Base-by-base conservation (phyloP, 2,113 vertebrate genomes). In the Taxidea taxus region DNA sequence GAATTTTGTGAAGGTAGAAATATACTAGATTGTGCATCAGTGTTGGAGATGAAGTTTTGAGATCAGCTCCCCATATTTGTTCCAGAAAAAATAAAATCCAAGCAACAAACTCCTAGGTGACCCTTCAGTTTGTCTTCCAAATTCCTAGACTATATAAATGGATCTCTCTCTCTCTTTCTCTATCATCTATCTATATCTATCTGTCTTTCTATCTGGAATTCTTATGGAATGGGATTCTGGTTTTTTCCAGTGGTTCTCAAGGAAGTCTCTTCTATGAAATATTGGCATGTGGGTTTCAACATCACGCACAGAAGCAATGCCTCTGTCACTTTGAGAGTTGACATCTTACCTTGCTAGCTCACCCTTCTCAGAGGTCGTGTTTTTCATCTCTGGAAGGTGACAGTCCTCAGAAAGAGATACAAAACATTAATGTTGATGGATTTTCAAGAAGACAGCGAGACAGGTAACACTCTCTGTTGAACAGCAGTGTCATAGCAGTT, bases 301-400 rank as follows among this genome's bases (percentile, higher is more conserved):
- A 81, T 3, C n/a, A 31, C 18, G 70, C 49, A 60, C 37, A 93
- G 66, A 97, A 70, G 25, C 56, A 62, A 54, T 4, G 39, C 3
- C 68, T 10, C 42, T 95, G 89, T 96, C 93, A 97, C 68, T 91
- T 91, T 87, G 15, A 91, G 83, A 72, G 39, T 18, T 89, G 78
- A 80, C 29, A 27, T 87, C 29, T 92, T 49, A 93, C 91, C 78
- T 91, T 47, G 34, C 47, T 20, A 86, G 47, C 31, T 83, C 39
- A 74, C 27, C 66, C 75, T 96, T 82, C 58, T 87, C 44, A n/a
- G 29, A 16, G 75, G 6, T 27, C 90, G 20, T 90, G 62, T 68
- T 92, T 92, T 81, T 85, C 34, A 15, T 95, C 66, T 92, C 83
- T 89, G 27, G 93, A 92, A 75, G 58, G 42, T 78, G 94, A n/a